phyloP scores from a whole-genome alignment of 1,140 invertebrate genomes.

The Stenopsyche tienmushanensis region DNA sequence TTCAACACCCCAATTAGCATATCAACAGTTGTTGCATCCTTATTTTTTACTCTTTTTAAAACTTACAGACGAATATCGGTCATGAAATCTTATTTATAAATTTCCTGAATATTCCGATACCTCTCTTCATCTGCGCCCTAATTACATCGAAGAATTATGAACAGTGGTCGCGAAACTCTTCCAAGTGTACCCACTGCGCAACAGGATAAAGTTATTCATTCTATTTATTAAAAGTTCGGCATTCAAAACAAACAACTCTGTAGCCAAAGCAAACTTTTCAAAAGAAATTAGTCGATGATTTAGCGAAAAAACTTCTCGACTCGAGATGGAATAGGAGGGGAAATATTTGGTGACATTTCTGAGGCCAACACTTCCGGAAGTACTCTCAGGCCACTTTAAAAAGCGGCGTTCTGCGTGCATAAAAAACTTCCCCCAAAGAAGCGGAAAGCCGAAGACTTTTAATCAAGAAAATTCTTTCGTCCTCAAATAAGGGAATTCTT shows the following conservation, averaged over 20 bases:
- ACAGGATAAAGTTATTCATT: too few relatives aligned
- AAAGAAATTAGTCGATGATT: constrained; percentile 16
- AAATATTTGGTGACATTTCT: background rate
- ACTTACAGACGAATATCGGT: too few relatives aligned
- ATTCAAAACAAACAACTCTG: constrained; percentile 4
- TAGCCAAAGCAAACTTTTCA: constrained; percentile 4
- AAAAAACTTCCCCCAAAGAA: background rate
- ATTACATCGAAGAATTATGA: too few relatives aligned
- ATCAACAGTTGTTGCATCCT: too few relatives aligned
- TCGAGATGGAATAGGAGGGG: background rate
- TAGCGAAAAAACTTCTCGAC: background rate
- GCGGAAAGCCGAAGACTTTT: constrained; percentile 6
- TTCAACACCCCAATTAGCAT: too few relatives aligned
- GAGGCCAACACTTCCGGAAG: constrained; percentile 3
- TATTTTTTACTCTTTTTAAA: too few relatives aligned
- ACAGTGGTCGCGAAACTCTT: too few relatives aligned
- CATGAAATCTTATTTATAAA: too few relatives aligned
- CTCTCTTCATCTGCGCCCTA: too few relatives aligned
- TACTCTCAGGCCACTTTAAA: constrained; percentile 4
- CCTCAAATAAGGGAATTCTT: constrained; percentile 9
- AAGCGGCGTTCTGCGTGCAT: background rate
- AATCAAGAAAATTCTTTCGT: constrained; percentile 26
- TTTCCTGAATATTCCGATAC: too few relatives aligned
- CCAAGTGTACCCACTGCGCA: too few relatives aligned
- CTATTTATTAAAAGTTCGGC: too few relatives aligned